Evolutionary conservation across 2,797 vertebrate species (phyloP).

Genomic region (Liparis tanakae): DNA sequence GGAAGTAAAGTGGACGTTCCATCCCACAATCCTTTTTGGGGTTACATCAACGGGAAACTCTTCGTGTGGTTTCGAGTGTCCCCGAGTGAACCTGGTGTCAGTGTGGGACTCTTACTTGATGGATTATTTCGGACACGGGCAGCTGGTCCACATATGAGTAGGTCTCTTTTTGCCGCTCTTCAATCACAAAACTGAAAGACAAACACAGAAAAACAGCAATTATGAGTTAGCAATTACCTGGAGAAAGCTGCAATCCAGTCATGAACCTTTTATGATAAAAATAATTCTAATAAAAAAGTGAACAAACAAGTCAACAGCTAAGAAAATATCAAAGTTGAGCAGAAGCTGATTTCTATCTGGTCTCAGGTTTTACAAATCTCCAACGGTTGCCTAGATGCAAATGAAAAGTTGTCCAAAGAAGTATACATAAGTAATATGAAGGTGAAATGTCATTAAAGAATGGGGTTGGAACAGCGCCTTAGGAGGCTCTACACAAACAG

Average conservation of each 20-base stretch:
- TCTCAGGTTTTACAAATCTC: slow-evolving; percentile 1
- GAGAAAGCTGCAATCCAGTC: slow-evolving; percentile 6
- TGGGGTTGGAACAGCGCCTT: neutral
- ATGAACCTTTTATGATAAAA: neutral
- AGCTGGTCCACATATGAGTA: slow-evolving; percentile 91
- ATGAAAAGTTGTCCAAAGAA: neutral
- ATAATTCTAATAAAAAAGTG: no score
- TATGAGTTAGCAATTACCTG: slow-evolving; percentile 31
- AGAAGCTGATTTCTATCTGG: neutral
- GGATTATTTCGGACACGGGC: slow-evolving; percentile 95
- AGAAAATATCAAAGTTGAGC: slow-evolving; percentile 6
- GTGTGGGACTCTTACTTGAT: slow-evolving; percentile 85
- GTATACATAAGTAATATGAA: neutral
- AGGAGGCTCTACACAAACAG: neutral
- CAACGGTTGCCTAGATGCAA: neutral
- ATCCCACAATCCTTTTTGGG: neutral
- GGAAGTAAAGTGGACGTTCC: neutral
- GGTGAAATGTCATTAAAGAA: neutral
- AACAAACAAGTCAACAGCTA: neutral
- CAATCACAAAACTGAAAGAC: slow-evolving; percentile 62
- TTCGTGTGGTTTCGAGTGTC: neutral
- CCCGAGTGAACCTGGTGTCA: neutral
- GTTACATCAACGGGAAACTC: neutral
- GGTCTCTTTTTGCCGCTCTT: slow-evolving; percentile 72
- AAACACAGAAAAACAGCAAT: slow-evolving; percentile 32